These are phyloP conservation scores for Lagocephalus sceleratus DNA, from an alignment of 2,797 vertebrate genomes.

Conservation along the genomic window DNA sequence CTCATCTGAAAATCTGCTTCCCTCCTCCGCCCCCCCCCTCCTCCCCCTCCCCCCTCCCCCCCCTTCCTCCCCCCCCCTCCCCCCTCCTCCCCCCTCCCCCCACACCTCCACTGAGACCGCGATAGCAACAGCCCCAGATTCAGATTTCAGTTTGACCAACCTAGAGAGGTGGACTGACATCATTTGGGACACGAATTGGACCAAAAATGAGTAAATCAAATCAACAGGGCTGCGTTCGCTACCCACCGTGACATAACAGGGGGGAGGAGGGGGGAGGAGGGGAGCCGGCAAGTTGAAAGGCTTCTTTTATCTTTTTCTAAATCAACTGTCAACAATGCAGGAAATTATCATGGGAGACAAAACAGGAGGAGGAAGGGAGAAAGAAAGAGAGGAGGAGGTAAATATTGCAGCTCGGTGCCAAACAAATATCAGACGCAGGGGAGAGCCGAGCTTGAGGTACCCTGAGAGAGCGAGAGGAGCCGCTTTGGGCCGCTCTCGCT, in stretches of 20 bases:
- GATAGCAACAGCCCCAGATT: too few relatives aligned
- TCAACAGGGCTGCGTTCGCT: not conserved
- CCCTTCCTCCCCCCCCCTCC: not conserved
- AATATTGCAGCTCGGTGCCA: conserved; percentile 73
- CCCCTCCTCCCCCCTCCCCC: not conserved
- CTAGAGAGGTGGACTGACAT: too few relatives aligned
- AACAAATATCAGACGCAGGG: conserved; percentile 75
- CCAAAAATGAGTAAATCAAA: too few relatives aligned
- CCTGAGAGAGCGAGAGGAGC: conserved; percentile 8
- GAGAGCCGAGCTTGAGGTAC: conserved; percentile 55
- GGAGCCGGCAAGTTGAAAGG: conserved; percentile 51
- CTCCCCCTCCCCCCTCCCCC: not conserved
- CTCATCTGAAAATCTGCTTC: not conserved
- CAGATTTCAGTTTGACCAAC: too few relatives aligned
- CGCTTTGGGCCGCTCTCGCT: not conserved
- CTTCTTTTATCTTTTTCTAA: conserved; percentile 64
- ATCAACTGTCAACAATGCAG: conserved; percentile 68
- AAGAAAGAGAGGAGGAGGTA: conserved; percentile 54
- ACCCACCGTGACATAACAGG: not conserved
- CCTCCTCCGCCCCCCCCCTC: not conserved
- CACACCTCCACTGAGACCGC: too few relatives aligned
- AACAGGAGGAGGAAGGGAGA: conserved; percentile 23
- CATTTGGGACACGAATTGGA: too few relatives aligned
- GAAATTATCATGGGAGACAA: conserved; percentile 59
- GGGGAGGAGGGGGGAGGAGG: not conserved